Base-by-base conservation (phyloP, 2,888 invertebrate species). In the Hypomecis punctinalis region DNA sequence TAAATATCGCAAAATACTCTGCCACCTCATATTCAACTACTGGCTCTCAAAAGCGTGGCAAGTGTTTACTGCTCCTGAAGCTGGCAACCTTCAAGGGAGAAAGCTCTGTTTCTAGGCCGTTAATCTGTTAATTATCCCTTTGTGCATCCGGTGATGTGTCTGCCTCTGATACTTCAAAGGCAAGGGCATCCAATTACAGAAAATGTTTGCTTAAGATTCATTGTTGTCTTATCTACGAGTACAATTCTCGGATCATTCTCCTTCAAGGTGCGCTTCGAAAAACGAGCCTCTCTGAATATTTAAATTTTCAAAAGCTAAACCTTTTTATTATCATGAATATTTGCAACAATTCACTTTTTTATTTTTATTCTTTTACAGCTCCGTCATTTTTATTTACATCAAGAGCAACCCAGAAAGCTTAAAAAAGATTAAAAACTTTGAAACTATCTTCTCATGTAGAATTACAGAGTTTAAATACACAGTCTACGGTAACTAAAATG, bases 171-270 rank as follows among this genome's bases (percentile, higher is more conserved):
- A 77, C 72, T 76, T 76, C 75, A 79, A 79, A 79, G 76, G 72
- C 55, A 54, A 58, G 52, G 51, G 61, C 61, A 66, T 65, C 66
- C 69, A 70, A 70, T 72, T 70, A 73, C 68, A 63, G 58, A 69
- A 73, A 77, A 76, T 77, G 76, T 78, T 78, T 76, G 75, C 73
- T 58, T 71, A 73, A 76, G 71, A 72, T 72, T 77, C 73, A 79
- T 76, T 78, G 78, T 79, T 76, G 73, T 76, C 72, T 81, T 79
- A 80, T 77, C 77, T 77, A 63, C 59, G 66, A 23, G 23, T 23
- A 23, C 23, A 23, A 74, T 67, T 75, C 66, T 67, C 63, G 67
- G 77, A 77, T 77, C 75, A 73, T 53, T 63, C 43, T 72, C 73
- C 65, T 69, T 61, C 63, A 68, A 76, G 68, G 75, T 79, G 73